Conservation (phyloP, 2,797 vertebrate genomes). For the Rhinoraja longicauda region DNA sequence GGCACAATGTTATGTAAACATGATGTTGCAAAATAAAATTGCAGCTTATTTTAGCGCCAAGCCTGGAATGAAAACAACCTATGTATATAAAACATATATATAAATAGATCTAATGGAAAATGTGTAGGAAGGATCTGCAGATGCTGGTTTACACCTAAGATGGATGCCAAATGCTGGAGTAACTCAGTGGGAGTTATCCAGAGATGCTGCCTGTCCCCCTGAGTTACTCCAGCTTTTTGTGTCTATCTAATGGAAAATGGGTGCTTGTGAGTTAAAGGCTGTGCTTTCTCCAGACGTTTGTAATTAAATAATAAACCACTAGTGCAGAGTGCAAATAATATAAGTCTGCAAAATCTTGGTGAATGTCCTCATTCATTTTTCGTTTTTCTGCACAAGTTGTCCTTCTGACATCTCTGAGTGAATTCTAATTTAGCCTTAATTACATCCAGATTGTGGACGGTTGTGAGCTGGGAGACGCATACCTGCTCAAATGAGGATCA, state of each 20-base stretch:
- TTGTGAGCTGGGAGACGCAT: neutral
- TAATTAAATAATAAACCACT: constrained; percentile 12
- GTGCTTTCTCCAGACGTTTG: neutral
- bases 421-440: constrained; percentile 14
- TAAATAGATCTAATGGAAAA: neutral
- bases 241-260: neutral
- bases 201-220: too few relatives aligned
- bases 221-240: too few relatives aligned
- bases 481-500: neutral
- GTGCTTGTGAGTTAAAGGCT: neutral
- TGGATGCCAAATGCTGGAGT: too few relatives aligned
- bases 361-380: neutral
- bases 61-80: neutral
- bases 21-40: neutral
- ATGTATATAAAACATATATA: neutral
- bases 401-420: constrained; percentile 26
- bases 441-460: constrained; percentile 11
- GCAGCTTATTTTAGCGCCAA: neutral
- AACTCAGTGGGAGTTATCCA: too few relatives aligned
- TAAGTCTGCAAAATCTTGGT: constrained; percentile 20
- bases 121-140: neutral
- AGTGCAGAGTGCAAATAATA: neutral
- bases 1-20: neutral
- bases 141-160: too few relatives aligned
- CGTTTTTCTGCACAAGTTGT: neutral